A percentile compares a stretch with the other conserved stretches of the same genome.
Conservation (phyloP, 2,888 invertebrate genomes). For the Trilocha varians region DNA sequence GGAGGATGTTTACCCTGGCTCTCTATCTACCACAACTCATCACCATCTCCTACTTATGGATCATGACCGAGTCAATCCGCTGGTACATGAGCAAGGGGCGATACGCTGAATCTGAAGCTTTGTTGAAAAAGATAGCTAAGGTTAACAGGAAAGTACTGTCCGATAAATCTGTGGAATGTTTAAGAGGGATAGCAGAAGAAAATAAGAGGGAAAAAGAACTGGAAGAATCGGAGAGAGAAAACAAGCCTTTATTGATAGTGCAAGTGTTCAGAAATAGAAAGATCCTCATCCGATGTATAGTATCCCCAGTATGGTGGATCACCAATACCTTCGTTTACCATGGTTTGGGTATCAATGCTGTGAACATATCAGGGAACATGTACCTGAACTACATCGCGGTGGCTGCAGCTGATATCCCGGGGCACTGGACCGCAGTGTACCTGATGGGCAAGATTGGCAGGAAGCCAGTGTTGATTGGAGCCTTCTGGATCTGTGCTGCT, state of each 20-base stretch:
- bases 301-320: conserved; percentile 77
- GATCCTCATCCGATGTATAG: conserved; percentile 41
- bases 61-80: conserved; percentile 82
- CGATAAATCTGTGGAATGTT: conserved; percentile 60
- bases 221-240: conserved; percentile 5
- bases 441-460: conserved; percentile 77
- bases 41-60: conserved; percentile 79
- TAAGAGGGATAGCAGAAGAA: conserved; percentile 46
- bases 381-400: conserved; percentile 80
- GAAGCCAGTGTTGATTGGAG: conserved; percentile 74
- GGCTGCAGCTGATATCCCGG: conserved; percentile 80
- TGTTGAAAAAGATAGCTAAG: conserved; percentile 76
- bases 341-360: conserved; percentile 79
- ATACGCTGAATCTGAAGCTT: conserved; percentile 75
- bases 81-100: conserved; percentile 84
- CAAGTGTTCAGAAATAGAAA: conserved; percentile 40
- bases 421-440: conserved; percentile 76
- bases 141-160: conserved; percentile 74
- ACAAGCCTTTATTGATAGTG: conserved; percentile 45
- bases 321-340: conserved; percentile 81
- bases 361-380: conserved; percentile 76
- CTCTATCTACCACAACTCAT: conserved; percentile 82
- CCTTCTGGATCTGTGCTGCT: conserved; percentile 75
- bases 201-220: conserved; percentile 28
- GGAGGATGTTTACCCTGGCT: conserved; percentile 79